These are phyloP conservation scores for Chaetodon auriga DNA, from an alignment of 2,113 vertebrate species.

Conservation along the genomic window DNA sequence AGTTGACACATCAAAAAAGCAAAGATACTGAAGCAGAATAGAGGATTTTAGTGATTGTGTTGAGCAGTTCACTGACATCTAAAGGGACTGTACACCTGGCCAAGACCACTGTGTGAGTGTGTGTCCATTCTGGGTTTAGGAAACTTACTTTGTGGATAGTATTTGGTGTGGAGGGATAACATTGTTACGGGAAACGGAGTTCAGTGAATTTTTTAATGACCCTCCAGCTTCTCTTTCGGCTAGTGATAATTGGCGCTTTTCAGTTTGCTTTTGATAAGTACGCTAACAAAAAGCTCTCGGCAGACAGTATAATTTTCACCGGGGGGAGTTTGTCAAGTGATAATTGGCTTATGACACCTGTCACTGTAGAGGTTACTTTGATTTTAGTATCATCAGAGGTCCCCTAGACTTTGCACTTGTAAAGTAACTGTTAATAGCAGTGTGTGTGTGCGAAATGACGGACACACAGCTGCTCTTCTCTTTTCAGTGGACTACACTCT, in stretches of 20 bases:
- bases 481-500: conserved; percentile 14
- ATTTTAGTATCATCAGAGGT: conserved; percentile 48
- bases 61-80: conserved; percentile 10
- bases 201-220: conserved; percentile 40
- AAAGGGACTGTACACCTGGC: background rate
- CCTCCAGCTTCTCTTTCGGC: conserved; percentile 12
- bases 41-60: background rate
- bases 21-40: background rate
- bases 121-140: background rate
- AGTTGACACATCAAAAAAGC: background rate
- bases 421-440: conserved; percentile 49
- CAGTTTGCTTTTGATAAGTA: conserved; percentile 44
- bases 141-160: conserved; percentile 11
- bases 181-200: background rate
- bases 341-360: conserved; percentile 64
- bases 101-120: background rate
- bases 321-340: conserved; percentile 43
- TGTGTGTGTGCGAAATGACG: conserved; percentile 4
- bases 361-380: conserved; percentile 50
- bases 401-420: conserved; percentile 36
- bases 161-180: background rate
- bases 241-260: conserved; percentile 56
- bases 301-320: conserved; percentile 52
- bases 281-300: conserved; percentile 51
- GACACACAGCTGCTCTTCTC: conserved; percentile 36